Percentiles rank a stretch among this genome's conserved stretches.
Evolutionary conservation across 2,113 vertebrate species (phyloP).

Genomic region (Anguilla rostrata): DNA sequence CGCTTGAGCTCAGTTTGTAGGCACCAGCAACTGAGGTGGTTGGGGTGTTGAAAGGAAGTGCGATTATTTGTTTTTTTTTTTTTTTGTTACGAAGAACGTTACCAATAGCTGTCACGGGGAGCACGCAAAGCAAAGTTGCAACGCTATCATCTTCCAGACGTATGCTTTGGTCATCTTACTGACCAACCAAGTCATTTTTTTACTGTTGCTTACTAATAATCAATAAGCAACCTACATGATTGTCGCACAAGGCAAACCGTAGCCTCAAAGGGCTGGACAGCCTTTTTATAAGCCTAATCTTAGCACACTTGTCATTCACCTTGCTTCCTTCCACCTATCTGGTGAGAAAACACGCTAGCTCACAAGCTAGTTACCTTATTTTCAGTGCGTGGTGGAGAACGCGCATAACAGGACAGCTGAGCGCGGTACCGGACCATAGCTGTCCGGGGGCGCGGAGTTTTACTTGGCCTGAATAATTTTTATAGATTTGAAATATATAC

Average conservation of each 20-base stretch:
- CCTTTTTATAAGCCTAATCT: constrained; percentile 24
- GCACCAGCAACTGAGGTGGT: constrained; percentile 53
- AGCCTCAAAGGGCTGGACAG: constrained; percentile 57
- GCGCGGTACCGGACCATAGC: constrained; percentile 53
- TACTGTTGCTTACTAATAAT: constrained; percentile 60
- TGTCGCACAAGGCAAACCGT: constrained; percentile 52
- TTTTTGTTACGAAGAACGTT: constrained; percentile 42
- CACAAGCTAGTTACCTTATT: constrained; percentile 32
- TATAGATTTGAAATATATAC: constrained; percentile 58
- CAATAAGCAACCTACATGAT: constrained; percentile 58
- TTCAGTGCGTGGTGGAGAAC: constrained; percentile 49
- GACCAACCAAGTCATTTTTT: constrained; percentile 20
- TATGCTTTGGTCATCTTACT: constrained; percentile 6
- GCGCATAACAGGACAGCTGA: constrained; percentile 43
- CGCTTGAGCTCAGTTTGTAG: constrained; percentile 60
- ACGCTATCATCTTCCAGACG: not conserved
- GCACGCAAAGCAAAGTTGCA: not conserved
- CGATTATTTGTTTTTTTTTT: constrained; percentile 46
- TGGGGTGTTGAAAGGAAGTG: constrained; percentile 39
- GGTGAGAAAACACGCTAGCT: constrained; percentile 1
- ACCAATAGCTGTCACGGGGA: constrained; percentile 31
- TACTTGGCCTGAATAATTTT: constrained; percentile 46
- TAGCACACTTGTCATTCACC: constrained; percentile 7
- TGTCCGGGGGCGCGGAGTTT: constrained; percentile 67
- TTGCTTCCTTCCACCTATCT: constrained; percentile 25